Conservation (phyloP, 2,888 invertebrate genomes). For the Sipha maydis region DNA sequence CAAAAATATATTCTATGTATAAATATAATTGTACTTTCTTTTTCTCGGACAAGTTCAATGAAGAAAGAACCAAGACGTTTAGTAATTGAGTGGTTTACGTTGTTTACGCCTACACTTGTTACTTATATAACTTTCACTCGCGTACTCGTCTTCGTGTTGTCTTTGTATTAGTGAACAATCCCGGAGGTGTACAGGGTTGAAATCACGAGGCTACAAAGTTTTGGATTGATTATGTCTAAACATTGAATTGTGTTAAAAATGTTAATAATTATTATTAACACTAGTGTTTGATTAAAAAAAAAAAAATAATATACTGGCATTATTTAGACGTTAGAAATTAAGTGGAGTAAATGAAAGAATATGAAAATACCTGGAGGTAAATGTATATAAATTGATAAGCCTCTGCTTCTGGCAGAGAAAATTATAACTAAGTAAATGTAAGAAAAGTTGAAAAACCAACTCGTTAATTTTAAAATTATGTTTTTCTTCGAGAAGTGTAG, state of each 20-base stretch:
- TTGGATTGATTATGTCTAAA: background rate
- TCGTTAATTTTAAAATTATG: conserved; percentile 22
- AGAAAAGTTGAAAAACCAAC: background rate
- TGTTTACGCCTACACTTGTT: background rate
- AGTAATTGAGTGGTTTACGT: background rate
- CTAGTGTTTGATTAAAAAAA: background rate
- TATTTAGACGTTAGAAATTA: background rate
- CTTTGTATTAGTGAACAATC: background rate
- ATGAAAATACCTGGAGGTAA: background rate
- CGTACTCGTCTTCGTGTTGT: background rate
- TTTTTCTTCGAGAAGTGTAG: background rate
- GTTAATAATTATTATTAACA: background rate
- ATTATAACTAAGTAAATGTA: background rate
- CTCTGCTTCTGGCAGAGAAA: background rate
- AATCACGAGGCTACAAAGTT: background rate
- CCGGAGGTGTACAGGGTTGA: background rate
- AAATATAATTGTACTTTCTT: background rate
- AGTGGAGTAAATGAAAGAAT: background rate
- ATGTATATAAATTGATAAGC: background rate
- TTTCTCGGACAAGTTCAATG: conserved; percentile 7
- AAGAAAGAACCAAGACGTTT: background rate
- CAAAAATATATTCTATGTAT: no score
- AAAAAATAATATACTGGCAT: background rate
- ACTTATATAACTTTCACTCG: conserved; percentile 1
- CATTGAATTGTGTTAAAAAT: background rate